phyloP scores from a whole-genome alignment of 2,797 vertebrate species.

The Carduelis carduelis region DNA sequence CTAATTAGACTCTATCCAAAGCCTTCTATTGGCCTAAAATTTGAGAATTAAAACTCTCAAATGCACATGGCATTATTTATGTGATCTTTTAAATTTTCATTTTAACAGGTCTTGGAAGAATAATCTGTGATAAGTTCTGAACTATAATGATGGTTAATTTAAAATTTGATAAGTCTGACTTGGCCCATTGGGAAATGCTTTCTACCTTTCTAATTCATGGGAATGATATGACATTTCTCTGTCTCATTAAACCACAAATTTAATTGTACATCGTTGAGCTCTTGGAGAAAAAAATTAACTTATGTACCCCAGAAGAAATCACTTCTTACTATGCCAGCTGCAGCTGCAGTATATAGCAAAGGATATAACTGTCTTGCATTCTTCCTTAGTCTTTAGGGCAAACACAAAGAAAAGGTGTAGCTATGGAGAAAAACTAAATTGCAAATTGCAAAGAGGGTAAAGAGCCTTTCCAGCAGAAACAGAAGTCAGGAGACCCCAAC shows the following conservation, averaged over 20 bases:
- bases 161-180: neutral
- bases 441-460: neutral
- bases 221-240: neutral
- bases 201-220: neutral
- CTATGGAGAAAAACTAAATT: neutral
- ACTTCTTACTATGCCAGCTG: neutral
- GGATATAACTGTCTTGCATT: neutral
- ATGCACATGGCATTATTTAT: neutral
- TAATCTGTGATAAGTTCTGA: neutral
- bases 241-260: conserved; percentile 17
- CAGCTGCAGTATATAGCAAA: neutral
- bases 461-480: neutral
- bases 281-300: neutral
- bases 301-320: neutral
- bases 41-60: neutral
- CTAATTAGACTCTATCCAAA: neutral
- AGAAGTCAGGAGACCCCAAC: neutral
- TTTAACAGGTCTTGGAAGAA: neutral
- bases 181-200: neutral
- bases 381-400: neutral
- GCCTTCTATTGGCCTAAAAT: neutral
- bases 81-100: neutral
- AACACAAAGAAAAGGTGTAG: neutral
- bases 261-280: neutral
- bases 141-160: neutral